Percentiles rank a stretch among this genome's conserved stretches.
Conservation (phyloP, 2,797 vertebrate species). For the Propithecus perrieri region DNA sequence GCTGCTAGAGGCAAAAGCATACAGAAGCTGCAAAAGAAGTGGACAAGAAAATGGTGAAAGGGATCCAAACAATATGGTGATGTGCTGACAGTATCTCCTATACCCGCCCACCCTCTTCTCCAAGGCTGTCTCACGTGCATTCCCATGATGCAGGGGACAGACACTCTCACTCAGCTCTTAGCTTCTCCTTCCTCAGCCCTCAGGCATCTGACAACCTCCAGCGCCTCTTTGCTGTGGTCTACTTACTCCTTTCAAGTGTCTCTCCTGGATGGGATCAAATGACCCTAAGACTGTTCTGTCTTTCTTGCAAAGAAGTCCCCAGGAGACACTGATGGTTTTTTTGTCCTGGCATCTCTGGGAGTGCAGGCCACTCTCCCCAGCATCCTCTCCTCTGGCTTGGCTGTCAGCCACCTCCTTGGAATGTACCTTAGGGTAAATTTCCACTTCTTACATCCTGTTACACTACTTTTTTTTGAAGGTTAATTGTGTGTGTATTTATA, state of each 20-base stretch:
- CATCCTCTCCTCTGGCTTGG: neutral
- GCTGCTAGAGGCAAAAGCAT: neutral
- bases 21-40: neutral
- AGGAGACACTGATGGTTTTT: neutral
- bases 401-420: neutral
- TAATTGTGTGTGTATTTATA: too few relatives aligned
- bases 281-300: neutral
- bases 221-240: neutral
- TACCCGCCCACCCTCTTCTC: neutral
- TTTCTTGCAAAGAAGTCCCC: neutral
- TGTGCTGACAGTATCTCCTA: neutral
- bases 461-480: neutral
- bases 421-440: neutral
- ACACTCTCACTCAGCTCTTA: neutral
- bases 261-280: neutral
- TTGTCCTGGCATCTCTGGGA: neutral
- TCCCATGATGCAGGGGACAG: neutral
- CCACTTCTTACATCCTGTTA: neutral
- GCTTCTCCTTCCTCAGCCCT: neutral
- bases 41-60: neutral
- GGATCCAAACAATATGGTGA: neutral
- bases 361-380: neutral
- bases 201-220: neutral
- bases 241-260: neutral
- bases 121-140: neutral